Percentiles rank a stretch among this genome's conserved stretches.
These are phyloP conservation scores for Umimayanthus kanabou DNA, from an alignment of 92 coral and sea anemone genomes.

Conservation along the genomic window DNA sequence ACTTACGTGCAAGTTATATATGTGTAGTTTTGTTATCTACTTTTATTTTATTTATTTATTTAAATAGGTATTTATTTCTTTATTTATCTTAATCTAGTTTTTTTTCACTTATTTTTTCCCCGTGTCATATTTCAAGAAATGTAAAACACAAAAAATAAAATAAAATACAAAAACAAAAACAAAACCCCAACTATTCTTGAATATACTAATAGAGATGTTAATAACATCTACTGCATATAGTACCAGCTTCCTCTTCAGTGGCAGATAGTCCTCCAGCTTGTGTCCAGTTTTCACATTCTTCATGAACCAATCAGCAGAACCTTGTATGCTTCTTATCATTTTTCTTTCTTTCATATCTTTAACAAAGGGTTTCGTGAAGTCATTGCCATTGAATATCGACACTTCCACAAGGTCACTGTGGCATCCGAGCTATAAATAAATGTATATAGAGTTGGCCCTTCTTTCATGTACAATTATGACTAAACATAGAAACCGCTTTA, in stretches of 20 bases:
- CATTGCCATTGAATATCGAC: slow-evolving; percentile 21
- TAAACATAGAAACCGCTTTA: too few relatives aligned
- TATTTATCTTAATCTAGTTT: too few relatives aligned
- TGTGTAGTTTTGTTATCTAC: too few relatives aligned
- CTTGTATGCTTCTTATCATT: neutral
- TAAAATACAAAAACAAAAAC: too few relatives aligned
- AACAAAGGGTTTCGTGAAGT: slow-evolving; percentile 27
- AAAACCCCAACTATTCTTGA: neutral
- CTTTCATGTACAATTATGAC: neutral
- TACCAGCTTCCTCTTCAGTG: slow-evolving; percentile 20
- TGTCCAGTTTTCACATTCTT: slow-evolving; percentile 24
- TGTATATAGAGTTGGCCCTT: neutral
- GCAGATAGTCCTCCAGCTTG: slow-evolving; percentile 31
- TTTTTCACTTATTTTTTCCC: too few relatives aligned
- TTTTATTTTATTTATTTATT: too few relatives aligned
- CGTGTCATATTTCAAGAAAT: too few relatives aligned
- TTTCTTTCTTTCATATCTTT: neutral
- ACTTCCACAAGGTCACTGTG: slow-evolving; percentile 31
- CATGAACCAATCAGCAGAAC: slow-evolving; percentile 30
- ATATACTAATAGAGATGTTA: neutral
- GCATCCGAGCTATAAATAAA: slow-evolving; percentile 14
- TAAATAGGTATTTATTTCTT: too few relatives aligned
- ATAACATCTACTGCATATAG: neutral
- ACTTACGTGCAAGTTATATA: too few relatives aligned
- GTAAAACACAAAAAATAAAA: too few relatives aligned